Conservation (phyloP, 2,888 invertebrate species). For the Aleiodes testaceus region DNA sequence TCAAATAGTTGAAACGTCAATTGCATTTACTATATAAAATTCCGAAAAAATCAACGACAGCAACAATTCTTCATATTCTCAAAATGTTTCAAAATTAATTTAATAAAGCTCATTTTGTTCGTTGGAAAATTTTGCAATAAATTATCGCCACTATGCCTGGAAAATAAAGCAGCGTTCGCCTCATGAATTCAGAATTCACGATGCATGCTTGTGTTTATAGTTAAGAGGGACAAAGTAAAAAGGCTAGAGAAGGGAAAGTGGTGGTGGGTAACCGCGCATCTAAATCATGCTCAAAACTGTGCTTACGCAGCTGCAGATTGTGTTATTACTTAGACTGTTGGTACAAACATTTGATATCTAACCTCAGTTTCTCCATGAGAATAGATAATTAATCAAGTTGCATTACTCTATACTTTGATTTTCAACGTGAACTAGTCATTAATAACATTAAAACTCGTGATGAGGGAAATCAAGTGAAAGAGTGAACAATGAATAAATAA, state of each 20-base stretch:
- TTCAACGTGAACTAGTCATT: constrained; percentile 12
- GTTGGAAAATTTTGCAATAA: constrained; percentile 53
- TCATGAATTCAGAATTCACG: not conserved
- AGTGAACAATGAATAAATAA: too few species aligned
- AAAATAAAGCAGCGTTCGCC: constrained; percentile 46
- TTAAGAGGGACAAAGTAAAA: constrained; percentile 12
- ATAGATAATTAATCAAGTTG: constrained; percentile 39
- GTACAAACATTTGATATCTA: constrained; percentile 33
- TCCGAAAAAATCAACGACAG: too few species aligned
- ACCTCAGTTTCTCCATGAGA: not conserved
- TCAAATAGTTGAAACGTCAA: too few species aligned
- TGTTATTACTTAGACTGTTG: constrained; percentile 61
- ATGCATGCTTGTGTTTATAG: constrained; percentile 11
- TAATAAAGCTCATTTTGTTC: too few species aligned
- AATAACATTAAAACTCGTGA: constrained; percentile 7
- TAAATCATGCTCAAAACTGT: constrained; percentile 66
- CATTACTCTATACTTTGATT: not conserved
- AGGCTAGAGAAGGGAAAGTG: constrained; percentile 32
- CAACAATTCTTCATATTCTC: not conserved
- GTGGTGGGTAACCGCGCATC: constrained; percentile 53
- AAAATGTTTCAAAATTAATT: too few species aligned
- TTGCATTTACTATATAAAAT: too few species aligned
- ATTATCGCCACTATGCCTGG: constrained; percentile 47
- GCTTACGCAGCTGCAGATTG: constrained; percentile 67
- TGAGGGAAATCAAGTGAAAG: too few species aligned